Evolutionary conservation across 2,113 vertebrate genomes (phyloP), one percentile per base, ranked within the genome.

Genomic region (Vulpes vulpes): DNA sequence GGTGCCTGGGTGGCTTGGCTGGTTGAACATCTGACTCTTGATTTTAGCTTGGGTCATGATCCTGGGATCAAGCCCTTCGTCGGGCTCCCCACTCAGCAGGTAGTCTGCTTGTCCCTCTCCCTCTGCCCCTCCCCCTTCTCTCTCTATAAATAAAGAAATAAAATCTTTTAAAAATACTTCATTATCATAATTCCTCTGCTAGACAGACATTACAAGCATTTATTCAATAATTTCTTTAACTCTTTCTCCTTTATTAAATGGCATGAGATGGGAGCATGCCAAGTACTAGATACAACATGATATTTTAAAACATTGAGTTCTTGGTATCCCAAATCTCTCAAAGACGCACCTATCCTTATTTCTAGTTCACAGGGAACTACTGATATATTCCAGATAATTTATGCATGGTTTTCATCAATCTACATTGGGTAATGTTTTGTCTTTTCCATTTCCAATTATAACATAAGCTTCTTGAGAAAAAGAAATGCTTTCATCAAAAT

Each of bases 401-500:
- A 23, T 10, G 10, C 25, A 67, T 32, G 30, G 62, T 25, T 84
- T 93, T 69, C 69, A 78, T 38, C 14, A 53, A 78, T 53, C 51
- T 89, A 84, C 19, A 86, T 2, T 38, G 64, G 43, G 43, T 69
- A 80, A 86, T 60, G 35, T 53, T 92, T 22, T 49, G 14, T 80
- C 16, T 87, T 81, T 55, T 78, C 23, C 38, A 67, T 38, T 89
- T 83, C 51, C 27, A 74, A 51, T 49, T 64, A 83, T 2, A 87
- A 43, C 23, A 73, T 73, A 49, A 74, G 67, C 22, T 89, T 89
- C 51, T 17, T 49, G 25, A 57, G 59, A 43, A 88, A 82, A 82
- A 23, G 27, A 97, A 22, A n/a, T 14, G 76, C 32, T 43, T 92
- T 92, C 92, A 85, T 49, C 19, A 83, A 92, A 78, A 57, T 59